These are phyloP conservation scores for Musca vetustissima DNA, from an alignment of 1,140 invertebrate species.

Conservation along the genomic window DNA sequence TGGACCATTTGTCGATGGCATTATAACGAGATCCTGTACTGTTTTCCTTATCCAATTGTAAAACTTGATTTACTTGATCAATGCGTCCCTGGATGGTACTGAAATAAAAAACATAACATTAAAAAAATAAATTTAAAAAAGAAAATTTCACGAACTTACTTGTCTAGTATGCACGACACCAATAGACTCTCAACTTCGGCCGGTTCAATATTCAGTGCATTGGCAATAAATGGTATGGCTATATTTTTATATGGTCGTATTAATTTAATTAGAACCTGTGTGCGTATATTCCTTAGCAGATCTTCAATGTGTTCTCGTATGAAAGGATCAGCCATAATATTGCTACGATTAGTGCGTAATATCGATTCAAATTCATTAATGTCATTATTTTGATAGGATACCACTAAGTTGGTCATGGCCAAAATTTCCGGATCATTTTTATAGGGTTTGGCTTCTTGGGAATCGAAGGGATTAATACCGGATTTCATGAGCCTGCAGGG, in stretches of 20 bases:
- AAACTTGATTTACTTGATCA: conserved; percentile 94
- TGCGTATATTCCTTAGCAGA: conserved; percentile 93
- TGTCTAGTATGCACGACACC: conserved; percentile 98
- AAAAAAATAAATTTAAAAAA: conserved; percentile 8
- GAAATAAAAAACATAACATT: conserved; percentile 39
- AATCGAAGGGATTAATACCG: conserved; percentile 99
- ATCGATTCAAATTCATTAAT: conserved; percentile 99
- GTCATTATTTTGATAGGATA: conserved; percentile 98
- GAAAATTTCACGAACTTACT: conserved; percentile 64
- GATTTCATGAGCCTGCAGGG: conserved; percentile 91
- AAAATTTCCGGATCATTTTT: conserved; percentile 99
- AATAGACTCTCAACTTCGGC: conserved; percentile 95
- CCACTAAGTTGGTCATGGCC: conserved; percentile 98
- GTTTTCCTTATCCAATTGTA: conserved; percentile 83
- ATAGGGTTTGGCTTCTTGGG: conserved; percentile 99
- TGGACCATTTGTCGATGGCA: conserved; percentile 95
- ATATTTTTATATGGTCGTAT: conserved; percentile 98
- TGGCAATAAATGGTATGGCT: conserved; percentile 97
- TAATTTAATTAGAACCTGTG: conserved; percentile 96
- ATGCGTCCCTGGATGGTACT: conserved; percentile 96
- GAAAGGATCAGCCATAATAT: conserved; percentile 99
- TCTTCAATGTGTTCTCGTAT: conserved; percentile 99
- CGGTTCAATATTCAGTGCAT: conserved; percentile 95
- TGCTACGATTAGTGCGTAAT: conserved; percentile 90
- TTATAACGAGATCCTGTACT: conserved; percentile 83